phyloP scores from a whole-genome alignment of 2,888 invertebrate genomes.

The Exephanes ischioxanthus region DNA sequence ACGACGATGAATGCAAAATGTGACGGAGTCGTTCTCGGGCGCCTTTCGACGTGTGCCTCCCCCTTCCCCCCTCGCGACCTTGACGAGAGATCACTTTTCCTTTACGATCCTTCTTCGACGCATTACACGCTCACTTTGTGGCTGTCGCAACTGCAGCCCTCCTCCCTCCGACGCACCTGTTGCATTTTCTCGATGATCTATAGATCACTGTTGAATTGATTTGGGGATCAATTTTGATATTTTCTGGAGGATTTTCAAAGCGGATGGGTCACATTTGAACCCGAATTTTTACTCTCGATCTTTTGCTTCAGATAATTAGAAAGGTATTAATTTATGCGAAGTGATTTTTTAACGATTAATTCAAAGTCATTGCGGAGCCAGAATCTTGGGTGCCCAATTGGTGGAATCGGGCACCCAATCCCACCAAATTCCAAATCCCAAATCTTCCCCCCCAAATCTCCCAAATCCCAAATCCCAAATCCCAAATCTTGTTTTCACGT shows the following conservation, averaged over 20 bases:
- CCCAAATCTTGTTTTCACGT: too few relatives aligned
- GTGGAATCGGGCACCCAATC: too few relatives aligned
- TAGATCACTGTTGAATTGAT: slow-evolving; percentile 1
- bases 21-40: slow-evolving; percentile 71
- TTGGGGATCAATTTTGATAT: not conserved
- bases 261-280: not conserved
- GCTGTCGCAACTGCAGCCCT: not conserved
- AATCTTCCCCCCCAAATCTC: too few relatives aligned
- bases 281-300: not conserved
- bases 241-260: not conserved
- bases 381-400: too few relatives aligned
- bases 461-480: too few relatives aligned
- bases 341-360: too few relatives aligned
- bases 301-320: not conserved
- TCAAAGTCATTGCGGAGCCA: too few relatives aligned
- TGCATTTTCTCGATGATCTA: slow-evolving; percentile 9
- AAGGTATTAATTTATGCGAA: too few relatives aligned
- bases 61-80: slow-evolving; percentile 72
- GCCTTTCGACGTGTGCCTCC: slow-evolving; percentile 73
- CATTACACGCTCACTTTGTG: slow-evolving; percentile 4
- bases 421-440: too few relatives aligned
- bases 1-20: slow-evolving; percentile 76
- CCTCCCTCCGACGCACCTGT: not conserved
- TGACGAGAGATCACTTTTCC: slow-evolving; percentile 81
- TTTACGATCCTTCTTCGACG: slow-evolving; percentile 66